Conservation (phyloP, 2,797 vertebrate species). For the Gobionotothen gibberifrons region DNA sequence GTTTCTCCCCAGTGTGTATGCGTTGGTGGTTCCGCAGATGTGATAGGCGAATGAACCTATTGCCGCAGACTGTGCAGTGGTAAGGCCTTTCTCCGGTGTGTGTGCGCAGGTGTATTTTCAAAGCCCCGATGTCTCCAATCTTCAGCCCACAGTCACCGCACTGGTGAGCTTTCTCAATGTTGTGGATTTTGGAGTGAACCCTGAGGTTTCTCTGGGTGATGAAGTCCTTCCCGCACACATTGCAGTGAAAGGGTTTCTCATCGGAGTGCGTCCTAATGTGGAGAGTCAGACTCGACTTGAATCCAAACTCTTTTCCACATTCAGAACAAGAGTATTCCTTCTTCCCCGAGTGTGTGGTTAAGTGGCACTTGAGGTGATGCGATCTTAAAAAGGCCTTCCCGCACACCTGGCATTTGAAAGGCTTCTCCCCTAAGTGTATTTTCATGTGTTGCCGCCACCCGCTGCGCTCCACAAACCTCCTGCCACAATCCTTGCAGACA, state of each 20-base stretch:
- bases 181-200: constrained; percentile 83
- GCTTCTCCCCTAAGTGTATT: constrained; percentile 82
- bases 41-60: constrained; percentile 79
- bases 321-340: constrained; percentile 81
- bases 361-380: constrained; percentile 81
- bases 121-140: constrained; percentile 78
- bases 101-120: constrained; percentile 83
- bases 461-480: constrained; percentile 80
- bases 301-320: constrained; percentile 84
- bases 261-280: constrained; percentile 82
- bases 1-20: constrained; percentile 84
- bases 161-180: constrained; percentile 78
- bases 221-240: constrained; percentile 80
- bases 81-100: constrained; percentile 85
- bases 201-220: constrained; percentile 78
- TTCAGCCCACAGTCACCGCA: constrained; percentile 83
- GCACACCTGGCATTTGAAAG: constrained; percentile 82
- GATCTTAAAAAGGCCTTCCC: constrained; percentile 81
- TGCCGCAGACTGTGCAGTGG: constrained; percentile 83
- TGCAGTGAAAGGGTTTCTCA: constrained; percentile 81
- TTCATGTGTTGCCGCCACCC: constrained; percentile 80
- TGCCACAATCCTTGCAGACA: constrained; percentile 82
- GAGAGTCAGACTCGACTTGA: constrained; percentile 79
- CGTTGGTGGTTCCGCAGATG: constrained; percentile 85
- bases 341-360: constrained; percentile 82